Evolutionary conservation across 2,113 vertebrate species (phyloP).

Genomic region (Pagrus major): DNA sequence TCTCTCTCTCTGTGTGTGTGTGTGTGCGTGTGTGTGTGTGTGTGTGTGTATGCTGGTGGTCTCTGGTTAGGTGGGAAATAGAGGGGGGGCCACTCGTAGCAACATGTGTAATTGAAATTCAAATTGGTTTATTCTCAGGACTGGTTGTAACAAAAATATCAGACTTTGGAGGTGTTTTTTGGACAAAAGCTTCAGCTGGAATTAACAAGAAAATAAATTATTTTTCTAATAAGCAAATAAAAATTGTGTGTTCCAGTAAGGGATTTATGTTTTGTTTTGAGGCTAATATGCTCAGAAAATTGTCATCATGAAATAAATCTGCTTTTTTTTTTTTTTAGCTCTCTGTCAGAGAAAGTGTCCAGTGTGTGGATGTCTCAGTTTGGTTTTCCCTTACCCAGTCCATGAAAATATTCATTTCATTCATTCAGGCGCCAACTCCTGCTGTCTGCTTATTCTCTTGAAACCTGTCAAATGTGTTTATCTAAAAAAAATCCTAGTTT

Average conservation of each 20-base stretch:
- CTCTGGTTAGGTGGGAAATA: not conserved
- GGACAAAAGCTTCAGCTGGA: conserved; percentile 3
- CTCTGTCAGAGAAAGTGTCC: not conserved
- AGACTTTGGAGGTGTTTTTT: not conserved
- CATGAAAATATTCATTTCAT: not conserved
- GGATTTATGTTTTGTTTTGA: not conserved
- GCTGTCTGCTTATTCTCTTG: not conserved
- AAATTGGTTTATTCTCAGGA: conserved; percentile 54
- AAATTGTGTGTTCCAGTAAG: not conserved
- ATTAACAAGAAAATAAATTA: not conserved
- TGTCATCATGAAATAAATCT: not conserved
- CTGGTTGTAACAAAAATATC: conserved; percentile 27
- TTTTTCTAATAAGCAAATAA: not conserved
- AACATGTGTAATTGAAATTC: conserved; percentile 4
- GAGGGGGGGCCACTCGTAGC: not conserved
- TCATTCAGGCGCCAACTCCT: not conserved
- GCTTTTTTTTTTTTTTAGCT: not conserved
- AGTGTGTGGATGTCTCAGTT: not conserved
- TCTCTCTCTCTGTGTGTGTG: not conserved
- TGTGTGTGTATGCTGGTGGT: not conserved
- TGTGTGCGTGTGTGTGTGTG: conserved; percentile 8
- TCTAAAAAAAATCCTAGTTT: not conserved
- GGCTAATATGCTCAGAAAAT: not conserved
- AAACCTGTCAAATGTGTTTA: not conserved
- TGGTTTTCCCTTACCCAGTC: not conserved